Percentiles rank a stretch among this genome's conserved stretches.
Conservation (phyloP, 2,888 invertebrate genomes). For the Mythimna albipuncta region DNA sequence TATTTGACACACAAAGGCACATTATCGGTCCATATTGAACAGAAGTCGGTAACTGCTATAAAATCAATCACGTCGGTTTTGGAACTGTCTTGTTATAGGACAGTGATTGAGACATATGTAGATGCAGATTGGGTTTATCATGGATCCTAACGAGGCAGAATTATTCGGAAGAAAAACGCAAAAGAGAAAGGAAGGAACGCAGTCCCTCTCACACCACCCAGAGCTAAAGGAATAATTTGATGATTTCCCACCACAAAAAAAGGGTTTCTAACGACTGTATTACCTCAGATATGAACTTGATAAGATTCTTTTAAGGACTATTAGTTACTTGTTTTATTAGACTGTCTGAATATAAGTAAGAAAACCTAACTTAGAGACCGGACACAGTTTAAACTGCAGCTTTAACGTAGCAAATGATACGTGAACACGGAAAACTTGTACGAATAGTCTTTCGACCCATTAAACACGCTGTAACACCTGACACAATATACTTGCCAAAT, state of each 20-base stretch:
- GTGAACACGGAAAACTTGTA: conserved; percentile 9
- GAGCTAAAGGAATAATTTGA: too few species aligned
- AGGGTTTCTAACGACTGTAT: background rate
- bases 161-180: too few species aligned
- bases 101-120: conserved; percentile 5
- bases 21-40: conserved; percentile 45
- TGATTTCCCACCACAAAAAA: too few species aligned
- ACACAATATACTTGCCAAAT: background rate
- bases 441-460: conserved; percentile 16
- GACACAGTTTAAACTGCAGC: background rate
- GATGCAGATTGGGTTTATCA: background rate
- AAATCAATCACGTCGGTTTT: conserved; percentile 38
- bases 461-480: conserved; percentile 8
- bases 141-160: too few species aligned
- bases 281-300: background rate
- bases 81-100: conserved; percentile 3
- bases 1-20: conserved; percentile 58
- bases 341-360: background rate
- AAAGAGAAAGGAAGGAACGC: too few species aligned
- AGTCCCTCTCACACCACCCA: too few species aligned
- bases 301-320: background rate
- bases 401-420: conserved; percentile 21
- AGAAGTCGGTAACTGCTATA: conserved; percentile 30
- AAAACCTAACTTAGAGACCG: background rate
- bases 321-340: background rate